Evolutionary conservation across 2,797 vertebrate genomes (phyloP), one percentile per base, ranked within the genome.

Genomic region (Lerista edwardsae): DNA sequence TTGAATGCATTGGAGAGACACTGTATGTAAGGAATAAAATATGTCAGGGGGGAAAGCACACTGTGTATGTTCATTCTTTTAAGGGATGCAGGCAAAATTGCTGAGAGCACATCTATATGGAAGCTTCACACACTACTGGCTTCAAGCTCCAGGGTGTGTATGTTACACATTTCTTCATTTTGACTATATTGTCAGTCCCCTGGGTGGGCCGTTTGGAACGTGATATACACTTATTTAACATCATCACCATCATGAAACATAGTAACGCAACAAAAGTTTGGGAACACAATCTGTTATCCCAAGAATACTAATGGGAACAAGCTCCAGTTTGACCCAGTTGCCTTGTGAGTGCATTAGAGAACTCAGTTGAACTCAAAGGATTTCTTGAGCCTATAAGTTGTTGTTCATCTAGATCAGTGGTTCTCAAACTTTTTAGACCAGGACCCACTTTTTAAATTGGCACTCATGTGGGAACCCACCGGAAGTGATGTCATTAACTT

Each of bases 21-120:
- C 31, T 14, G 65, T 41, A 9, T 44, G 57, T 36, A 14, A 15
- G 59, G 78, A 41, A 34, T 39, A n/a, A 41, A 77, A 64, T 71
- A 41, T 36, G 4, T 57, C 64, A n/a, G 11, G 36, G 12, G 4
- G 29, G 27, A 78, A 79, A 36, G 4, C 9, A 3, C 41, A 62
- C 25, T 47, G 11, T 71, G 41, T 76, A 19, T 59, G 19, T 75
- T 83, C 23, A 78, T 84, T 84, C 29, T 61, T 47, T 72, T 41
- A 84, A 78, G 65, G n/a, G 61, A 78, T 14, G 41, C 39, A 78
- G 62, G n/a, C 39, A 62, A 79, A 72, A 61, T 62, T 72, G 57
- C 23, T 84, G 57, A 77, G 6, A 15, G 47, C 25, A 55, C 31
- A 36, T 75, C 39, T 3, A 65, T 36, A 36, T 25, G 23, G 65